Base-by-base conservation (phyloP, 2,113 vertebrate genomes). In the Albula goreensis region DNA sequence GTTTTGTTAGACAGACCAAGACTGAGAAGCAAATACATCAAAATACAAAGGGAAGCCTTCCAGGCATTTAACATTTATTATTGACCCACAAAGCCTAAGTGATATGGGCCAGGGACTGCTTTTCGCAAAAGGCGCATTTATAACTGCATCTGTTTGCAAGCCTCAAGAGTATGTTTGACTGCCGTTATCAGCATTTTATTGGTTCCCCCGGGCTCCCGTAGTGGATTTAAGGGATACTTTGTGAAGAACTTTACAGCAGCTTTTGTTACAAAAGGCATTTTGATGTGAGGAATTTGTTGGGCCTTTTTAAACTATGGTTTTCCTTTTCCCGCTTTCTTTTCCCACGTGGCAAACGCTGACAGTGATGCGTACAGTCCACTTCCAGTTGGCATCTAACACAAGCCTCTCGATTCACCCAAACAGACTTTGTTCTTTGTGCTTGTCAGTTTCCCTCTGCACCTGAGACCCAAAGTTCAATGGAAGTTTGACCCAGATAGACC, bases 101-200 rank as follows among this genome's bases (percentile, higher is more conserved):
- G 66, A 83, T 56, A 66, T 31, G 85, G 79, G 78, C 81, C 79
- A 88, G 78, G 87, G 88, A 87, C 50, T 57, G 19, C 85, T 87
- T 51, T 56, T 77, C n/a, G 50, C 82, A 84, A 70, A 57, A 81
- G 83, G 10, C 41, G 17, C 51, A 15, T 83, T 50, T 80, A 79
- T 48, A 57, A 60, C 12, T 56, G 80, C 50, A 74, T 77, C 80
- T 83, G 50, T 83, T 50, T 63, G 41, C 50, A 12, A 31, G 70
- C 74, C 70, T 83, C 49, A 57, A n/a, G 85, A 78, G 19, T 4
- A 48, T 25, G 77, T 48, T 85, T 56, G 70, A 79, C 31, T 41
- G 74, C n/a, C 15, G 74, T 79, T 85, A 56, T 79, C 77, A 78
- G n/a, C 31, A 13, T 74, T 79, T 41, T 78, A 78, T 56, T 78